A percentile compares a stretch with the other conserved stretches of the same genome.
Conservation (phyloP, 2,888 invertebrate genomes). For the Heliconius aoede region DNA sequence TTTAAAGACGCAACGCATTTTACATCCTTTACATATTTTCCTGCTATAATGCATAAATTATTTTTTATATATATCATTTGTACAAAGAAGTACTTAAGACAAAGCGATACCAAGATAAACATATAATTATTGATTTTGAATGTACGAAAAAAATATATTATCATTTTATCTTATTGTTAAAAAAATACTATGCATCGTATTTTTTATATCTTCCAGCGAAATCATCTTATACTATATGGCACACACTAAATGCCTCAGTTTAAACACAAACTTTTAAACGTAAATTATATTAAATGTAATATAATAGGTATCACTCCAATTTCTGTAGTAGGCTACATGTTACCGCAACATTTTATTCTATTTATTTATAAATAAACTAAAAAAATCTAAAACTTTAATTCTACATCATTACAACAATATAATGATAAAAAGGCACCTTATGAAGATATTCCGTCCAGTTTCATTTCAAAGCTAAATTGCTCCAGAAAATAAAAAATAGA, state of each 20-base stretch:
- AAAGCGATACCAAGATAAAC: background rate
- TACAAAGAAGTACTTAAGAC: background rate
- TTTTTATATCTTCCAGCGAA: background rate
- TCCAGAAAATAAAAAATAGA: background rate
- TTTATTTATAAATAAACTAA: background rate
- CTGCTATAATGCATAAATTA: background rate
- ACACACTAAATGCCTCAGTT: no score
- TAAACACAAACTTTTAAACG: background rate
- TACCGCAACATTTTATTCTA: background rate
- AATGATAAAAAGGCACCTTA: background rate
- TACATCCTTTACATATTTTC: background rate
- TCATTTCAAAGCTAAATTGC: background rate
- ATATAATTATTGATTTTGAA: background rate
- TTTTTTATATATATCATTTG: background rate
- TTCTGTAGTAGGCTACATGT: background rate
- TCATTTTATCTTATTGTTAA: background rate
- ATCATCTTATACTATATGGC: no score
- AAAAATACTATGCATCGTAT: background rate
- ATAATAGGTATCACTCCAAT: background rate
- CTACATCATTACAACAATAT: background rate
- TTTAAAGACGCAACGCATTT: no score
- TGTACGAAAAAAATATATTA: background rate
- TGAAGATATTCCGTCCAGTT: conserved; percentile 3
- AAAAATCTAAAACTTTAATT: background rate
- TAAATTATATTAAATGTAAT: background rate